Evolutionary conservation across 2,113 vertebrate genomes (phyloP).

Genomic region (Anoplopoma fimbria): DNA sequence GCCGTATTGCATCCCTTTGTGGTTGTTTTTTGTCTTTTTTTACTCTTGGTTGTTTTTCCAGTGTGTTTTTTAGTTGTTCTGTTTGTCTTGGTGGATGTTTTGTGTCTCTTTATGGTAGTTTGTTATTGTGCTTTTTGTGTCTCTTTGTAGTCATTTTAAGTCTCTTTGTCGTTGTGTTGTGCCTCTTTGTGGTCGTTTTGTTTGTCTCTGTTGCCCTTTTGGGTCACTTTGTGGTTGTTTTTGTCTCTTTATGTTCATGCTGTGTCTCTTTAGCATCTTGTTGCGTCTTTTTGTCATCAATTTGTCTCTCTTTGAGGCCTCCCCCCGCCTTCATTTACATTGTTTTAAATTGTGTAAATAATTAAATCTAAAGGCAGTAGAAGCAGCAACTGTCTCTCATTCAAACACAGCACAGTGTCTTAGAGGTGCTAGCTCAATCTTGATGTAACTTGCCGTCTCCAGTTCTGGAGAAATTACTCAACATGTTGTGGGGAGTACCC

Average conservation of each 20-base stretch:
- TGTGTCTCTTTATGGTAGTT: neutral
- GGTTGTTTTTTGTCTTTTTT: neutral
- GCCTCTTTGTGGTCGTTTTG: neutral
- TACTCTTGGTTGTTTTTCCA: no score
- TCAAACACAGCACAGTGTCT: neutral
- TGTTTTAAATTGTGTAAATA: neutral
- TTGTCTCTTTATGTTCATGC: neutral
- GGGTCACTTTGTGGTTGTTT: neutral
- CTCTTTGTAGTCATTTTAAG: neutral
- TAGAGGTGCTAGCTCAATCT: neutral
- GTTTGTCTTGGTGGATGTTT: neutral
- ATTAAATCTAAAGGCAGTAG: neutral
- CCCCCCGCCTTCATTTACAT: neutral
- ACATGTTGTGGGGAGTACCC: neutral
- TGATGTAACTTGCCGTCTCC: neutral
- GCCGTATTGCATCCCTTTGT: neutral
- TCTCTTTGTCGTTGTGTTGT: neutral
- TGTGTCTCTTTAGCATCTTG: neutral
- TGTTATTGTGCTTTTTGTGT: neutral
- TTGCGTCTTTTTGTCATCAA: neutral
- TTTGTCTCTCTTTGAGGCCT: neutral
- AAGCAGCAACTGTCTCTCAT: neutral
- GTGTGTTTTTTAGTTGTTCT: neutral
- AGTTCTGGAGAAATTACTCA: conserved; percentile 28
- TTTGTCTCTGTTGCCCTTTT: neutral